Conservation (phyloP, 2,113 vertebrate genomes). For the Chloroceryle aenea region DNA sequence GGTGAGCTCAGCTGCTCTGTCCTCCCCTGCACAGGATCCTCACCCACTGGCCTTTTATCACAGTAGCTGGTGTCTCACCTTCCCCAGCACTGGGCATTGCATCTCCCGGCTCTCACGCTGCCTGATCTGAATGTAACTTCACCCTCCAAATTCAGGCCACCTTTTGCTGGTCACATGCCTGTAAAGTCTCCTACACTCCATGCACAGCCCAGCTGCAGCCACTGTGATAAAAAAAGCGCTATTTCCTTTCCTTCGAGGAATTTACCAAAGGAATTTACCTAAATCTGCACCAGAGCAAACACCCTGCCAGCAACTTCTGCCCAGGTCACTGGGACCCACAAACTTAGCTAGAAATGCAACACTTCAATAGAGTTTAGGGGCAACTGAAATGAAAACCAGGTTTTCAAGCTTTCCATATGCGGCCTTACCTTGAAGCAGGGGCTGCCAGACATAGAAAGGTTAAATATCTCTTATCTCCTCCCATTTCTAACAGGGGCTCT, state of each 20-base stretch:
- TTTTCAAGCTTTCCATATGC: neutral
- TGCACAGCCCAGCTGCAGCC: neutral
- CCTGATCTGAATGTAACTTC: neutral
- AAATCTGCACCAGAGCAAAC: neutral
- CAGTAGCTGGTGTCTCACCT: neutral
- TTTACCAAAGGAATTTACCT: neutral
- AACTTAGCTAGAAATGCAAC: neutral
- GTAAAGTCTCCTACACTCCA: neutral
- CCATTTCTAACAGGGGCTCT: neutral
- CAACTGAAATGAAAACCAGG: neutral
- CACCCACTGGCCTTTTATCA: rapidly evolving
- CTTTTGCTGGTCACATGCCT: neutral
- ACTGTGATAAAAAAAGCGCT: neutral
- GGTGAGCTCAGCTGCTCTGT: neutral
- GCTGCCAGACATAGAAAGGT: neutral
- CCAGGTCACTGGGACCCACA: neutral
- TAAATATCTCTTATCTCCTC: neutral
- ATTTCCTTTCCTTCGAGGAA: neutral
- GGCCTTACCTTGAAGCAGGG: neutral
- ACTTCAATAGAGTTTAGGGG: neutral
- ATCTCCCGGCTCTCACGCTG: neutral
- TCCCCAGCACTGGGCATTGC: rapidly evolving
- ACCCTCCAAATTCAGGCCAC: neutral
- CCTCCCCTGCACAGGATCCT: neutral
- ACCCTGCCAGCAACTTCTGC: neutral